Percentiles rank a stretch among this genome's conserved stretches.
These are phyloP conservation scores for Rhineura floridana DNA, from an alignment of 2,113 vertebrate species.

Conservation along the genomic window DNA sequence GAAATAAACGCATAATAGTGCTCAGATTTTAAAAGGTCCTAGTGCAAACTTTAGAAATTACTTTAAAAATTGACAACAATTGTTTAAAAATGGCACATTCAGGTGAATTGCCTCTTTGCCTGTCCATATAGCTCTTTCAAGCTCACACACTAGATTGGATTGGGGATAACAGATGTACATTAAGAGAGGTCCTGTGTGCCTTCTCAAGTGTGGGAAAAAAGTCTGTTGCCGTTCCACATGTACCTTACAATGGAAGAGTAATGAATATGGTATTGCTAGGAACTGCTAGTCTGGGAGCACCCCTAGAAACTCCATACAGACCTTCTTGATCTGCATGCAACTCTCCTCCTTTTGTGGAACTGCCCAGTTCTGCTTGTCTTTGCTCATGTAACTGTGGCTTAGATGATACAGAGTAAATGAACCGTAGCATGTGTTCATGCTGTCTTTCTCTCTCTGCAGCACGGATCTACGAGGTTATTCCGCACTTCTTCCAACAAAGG, in stretches of 20 bases:
- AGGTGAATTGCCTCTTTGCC: too few relatives aligned
- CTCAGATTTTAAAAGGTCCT: neutral
- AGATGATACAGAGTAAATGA: too few relatives aligned
- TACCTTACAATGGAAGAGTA: too few relatives aligned
- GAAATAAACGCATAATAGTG: neutral
- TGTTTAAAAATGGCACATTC: too few relatives aligned
- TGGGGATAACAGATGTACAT: too few relatives aligned
- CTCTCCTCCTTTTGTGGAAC: neutral
- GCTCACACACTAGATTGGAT: too few relatives aligned
- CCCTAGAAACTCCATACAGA: neutral
- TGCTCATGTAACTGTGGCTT: neutral
- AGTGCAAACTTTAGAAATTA: neutral
- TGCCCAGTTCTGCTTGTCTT: neutral
- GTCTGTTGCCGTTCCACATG: too few relatives aligned
- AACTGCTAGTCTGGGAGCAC: too few relatives aligned
- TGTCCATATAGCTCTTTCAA: too few relatives aligned
- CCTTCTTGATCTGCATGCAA: neutral
- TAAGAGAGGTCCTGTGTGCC: neutral
- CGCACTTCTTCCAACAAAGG: conserved; percentile 86
- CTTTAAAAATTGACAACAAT: too few relatives aligned
- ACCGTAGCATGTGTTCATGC: neutral
- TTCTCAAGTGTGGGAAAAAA: neutral
- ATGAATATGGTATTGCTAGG: neutral
- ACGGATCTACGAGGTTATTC: conserved; percentile 83
- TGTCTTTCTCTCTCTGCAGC: conserved; percentile 30